Evolutionary conservation across 2,797 vertebrate species (phyloP), one percentile per base, ranked within the genome.

Genomic region (Astyanax mexicanus): DNA sequence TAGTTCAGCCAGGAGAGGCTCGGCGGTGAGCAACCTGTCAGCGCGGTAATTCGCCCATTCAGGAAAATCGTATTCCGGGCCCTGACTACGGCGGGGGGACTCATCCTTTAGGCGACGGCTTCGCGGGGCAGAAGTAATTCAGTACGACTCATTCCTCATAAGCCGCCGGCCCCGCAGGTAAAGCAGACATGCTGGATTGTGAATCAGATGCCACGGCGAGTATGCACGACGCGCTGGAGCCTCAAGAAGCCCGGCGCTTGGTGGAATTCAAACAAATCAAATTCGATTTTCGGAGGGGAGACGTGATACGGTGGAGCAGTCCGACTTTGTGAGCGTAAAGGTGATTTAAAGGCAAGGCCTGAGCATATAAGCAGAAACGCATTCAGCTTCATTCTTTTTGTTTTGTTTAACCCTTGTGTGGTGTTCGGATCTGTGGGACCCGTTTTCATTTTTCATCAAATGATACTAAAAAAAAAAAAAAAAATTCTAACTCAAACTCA

Each of bases 111-210:
- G 71, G 76, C 72, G 65, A 61, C 3, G 29, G 57, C 69, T 80
- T 55, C 62, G 47, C 29, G 0, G 44, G 82, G 83, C 83, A 75
- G 75, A 83, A 84, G 75, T 84, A 83, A 89, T 82, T 78, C 78
- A 81, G 73, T 80, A 73, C 38, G 78, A 83, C 83, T 60, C 72
- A 29, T 74, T 58, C 74, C 55, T 60, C 72, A 69, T 82, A 72
- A 70, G 75, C 65, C 73, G 32, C 25, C 13, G 67, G 60, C 55
- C 58, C 58, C 37, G 58, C 74, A 77, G 78, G 74, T 77, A 72
- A 64, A 69, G 61, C 21, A 55, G 45, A 74, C 72, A 68, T 45
- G 62, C 70, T 58, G 29, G 38, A 69, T 64, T 67, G 77, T 75
- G 82, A 84, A 76, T 83, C 81, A 74, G 61, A 73, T 67, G 80